Base-by-base conservation (phyloP, 2,888 invertebrate genomes). In the Papilio protenor region DNA sequence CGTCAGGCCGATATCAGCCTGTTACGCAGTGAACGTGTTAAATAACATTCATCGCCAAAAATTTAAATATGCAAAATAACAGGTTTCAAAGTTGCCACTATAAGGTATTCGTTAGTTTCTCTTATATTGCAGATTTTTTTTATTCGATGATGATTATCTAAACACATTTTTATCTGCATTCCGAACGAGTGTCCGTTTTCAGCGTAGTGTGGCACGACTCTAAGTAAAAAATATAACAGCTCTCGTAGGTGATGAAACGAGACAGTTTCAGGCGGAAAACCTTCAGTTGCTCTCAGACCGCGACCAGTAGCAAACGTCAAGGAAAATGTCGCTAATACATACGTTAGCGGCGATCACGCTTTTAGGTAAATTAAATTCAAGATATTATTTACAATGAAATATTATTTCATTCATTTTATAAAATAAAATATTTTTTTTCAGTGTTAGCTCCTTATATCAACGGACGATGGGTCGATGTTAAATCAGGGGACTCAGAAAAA, bases 391-490 rank as follows among this genome's bases (percentile, higher is more conserved):
- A 27, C 1, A 52, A 72, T 61, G 11, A 52, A 64, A 18, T 59
- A 23, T 0, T 21, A 8, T 49, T 21, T 27, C 3, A 49, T 55
- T 18, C 33, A n/a, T 4, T n/a, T 4, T n/a, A 14, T 49, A 33
- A 27, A 14, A 71, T 16, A 23, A 14, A 71, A 1, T 33, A 57
- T 18, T 23, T 16, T 3, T 14, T 75, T 78, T 72, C 55, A 78
- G 78, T 64, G 8, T 45, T 61, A 2, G 61, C 69, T 11, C 73
- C 73, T 18, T 61, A 57, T 0, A 72, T 47, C 4, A 59, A 77
- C 80, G 81, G 85, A 77, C 84, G 85, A 77, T 83, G 85, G 66
- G 55, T 87, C 55, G 84, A 84, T 27, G 69, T 79, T 5, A 14
- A 81, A 10, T 61, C 80, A 55, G 81, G 81, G 23, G 74, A 81